Evolutionary conservation across 2,797 vertebrate species (phyloP).

Genomic region (Thunnus albacares): DNA sequence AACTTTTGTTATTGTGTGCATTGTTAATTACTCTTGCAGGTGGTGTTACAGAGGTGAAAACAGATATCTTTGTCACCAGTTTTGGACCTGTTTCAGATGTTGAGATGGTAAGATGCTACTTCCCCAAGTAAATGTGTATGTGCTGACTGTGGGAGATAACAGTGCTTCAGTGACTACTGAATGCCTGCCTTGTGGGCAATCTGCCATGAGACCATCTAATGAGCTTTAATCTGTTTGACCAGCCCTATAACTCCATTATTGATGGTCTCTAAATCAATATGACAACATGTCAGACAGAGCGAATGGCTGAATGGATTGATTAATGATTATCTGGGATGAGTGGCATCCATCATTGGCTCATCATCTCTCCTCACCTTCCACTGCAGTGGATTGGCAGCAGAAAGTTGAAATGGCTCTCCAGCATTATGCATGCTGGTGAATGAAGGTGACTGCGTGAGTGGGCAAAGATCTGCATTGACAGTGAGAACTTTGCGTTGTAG

Average conservation of each 20-base stretch:
- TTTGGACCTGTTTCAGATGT: conserved; percentile 90
- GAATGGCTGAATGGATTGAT: conserved; percentile 77
- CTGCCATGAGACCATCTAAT: conserved; percentile 79
- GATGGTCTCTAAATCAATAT: conserved; percentile 82
- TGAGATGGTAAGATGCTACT: conserved; percentile 83
- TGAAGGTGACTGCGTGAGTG: background rate
- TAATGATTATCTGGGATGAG: conserved; percentile 77
- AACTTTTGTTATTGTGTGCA: conserved; percentile 5
- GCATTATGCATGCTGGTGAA: conserved; percentile 18
- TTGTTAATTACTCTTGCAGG: conserved; percentile 63
- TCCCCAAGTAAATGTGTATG: conserved; percentile 34
- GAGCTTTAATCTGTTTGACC: conserved; percentile 83
- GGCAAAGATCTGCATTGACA: background rate
- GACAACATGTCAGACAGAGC: conserved; percentile 74
- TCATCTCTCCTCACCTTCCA: conserved; percentile 61
- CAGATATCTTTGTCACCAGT: conserved; percentile 89
- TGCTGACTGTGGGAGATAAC: conserved; percentile 51
- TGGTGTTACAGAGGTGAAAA: conserved; percentile 87
- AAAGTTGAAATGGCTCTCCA: conserved; percentile 49
- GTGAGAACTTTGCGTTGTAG: background rate
- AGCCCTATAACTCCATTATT: conserved; percentile 75
- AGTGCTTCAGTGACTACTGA: conserved; percentile 58
- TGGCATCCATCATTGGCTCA: conserved; percentile 75
- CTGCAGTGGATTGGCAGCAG: background rate
- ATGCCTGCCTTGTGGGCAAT: conserved; percentile 67